phyloP scores from a whole-genome alignment of 1,140 invertebrate species.

The Archegozetes longisetosus region DNA sequence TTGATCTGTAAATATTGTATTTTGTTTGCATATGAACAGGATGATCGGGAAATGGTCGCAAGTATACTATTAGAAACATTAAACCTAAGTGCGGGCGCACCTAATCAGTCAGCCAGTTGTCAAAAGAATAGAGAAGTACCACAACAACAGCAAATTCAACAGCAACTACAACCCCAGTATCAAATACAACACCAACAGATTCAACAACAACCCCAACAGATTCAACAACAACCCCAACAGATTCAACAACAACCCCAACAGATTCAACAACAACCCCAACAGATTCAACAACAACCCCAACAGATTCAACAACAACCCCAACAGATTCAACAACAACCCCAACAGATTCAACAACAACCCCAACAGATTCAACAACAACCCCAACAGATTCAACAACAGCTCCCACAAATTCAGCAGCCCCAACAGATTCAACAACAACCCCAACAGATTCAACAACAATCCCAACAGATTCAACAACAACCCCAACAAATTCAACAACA shows the following conservation, averaged over 20 bases:
- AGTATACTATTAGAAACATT: neutral
- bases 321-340: too few species aligned
- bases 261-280: too few species aligned
- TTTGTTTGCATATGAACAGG: constrained; percentile 6
- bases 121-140: neutral
- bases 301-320: too few species aligned
- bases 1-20: neutral
- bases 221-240: neutral
- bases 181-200: too few species aligned
- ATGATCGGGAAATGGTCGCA: constrained; percentile 21
- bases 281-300: too few species aligned
- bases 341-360: neutral
- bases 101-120: neutral
- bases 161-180: neutral
- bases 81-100: neutral
- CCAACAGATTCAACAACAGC: neutral
- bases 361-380: neutral
- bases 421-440: neutral
- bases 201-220: too few species aligned
- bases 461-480: neutral
- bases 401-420: neutral
- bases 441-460: neutral
- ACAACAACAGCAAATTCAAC: neutral
- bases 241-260: too few species aligned
- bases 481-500: neutral